Evolutionary conservation across 2,113 vertebrate genomes (phyloP).

Genomic region (Illadopsis cleaveri): DNA sequence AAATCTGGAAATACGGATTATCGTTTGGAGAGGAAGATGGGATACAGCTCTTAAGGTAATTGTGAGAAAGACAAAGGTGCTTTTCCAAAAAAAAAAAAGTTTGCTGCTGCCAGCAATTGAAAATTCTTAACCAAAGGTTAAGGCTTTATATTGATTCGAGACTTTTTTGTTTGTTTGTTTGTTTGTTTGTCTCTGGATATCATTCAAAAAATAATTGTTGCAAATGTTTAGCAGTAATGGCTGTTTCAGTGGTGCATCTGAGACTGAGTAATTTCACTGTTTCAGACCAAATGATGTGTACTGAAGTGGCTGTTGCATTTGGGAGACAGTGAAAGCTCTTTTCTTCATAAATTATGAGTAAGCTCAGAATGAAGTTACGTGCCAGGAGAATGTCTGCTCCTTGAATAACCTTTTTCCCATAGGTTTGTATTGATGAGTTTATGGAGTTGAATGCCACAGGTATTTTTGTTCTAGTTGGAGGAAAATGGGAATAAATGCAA

Average conservation of each 20-base stretch:
- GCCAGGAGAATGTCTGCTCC: not conserved
- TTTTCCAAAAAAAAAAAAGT: not conserved
- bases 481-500: not conserved
- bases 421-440: not conserved
- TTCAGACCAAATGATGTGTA: not conserved
- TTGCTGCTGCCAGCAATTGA: not conserved
- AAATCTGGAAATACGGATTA: not conserved
- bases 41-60: not conserved
- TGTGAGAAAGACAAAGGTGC: not conserved
- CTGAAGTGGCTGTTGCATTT: not conserved
- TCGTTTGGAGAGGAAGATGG: not conserved
- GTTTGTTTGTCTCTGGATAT: not conserved
- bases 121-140: not conserved
- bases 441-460: not conserved
- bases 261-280: not conserved
- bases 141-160: not conserved
- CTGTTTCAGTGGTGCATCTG: not conserved
- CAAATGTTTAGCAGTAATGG: not conserved
- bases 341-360: not conserved
- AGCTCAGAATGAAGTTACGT: not conserved
- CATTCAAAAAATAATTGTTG: not conserved
- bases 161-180: not conserved
- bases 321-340: not conserved
- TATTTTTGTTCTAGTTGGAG: not conserved
- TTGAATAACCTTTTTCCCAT: not conserved